These are phyloP conservation scores for Champsocephalus esox DNA, from an alignment of 2,797 vertebrate species.

Conservation along the genomic window DNA sequence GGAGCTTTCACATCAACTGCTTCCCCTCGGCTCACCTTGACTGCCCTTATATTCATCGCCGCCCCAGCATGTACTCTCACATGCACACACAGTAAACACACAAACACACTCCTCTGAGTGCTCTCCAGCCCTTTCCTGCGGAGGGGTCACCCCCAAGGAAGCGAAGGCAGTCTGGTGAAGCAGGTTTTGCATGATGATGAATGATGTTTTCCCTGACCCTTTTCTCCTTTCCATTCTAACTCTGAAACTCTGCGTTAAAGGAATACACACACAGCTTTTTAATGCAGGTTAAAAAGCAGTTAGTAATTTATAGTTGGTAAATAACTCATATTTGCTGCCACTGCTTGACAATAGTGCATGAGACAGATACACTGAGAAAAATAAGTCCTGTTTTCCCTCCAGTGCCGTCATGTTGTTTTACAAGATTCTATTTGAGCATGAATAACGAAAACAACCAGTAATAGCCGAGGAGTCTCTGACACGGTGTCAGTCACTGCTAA, in stretches of 20 bases:
- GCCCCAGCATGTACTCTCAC: slow-evolving; percentile 43
- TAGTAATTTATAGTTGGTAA: neutral
- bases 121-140: slow-evolving; percentile 24
- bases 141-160: slow-evolving; percentile 55
- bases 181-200: slow-evolving; percentile 58
- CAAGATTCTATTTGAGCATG: no score
- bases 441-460: no score
- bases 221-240: neutral
- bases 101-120: slow-evolving; percentile 26
- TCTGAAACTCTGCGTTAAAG: neutral
- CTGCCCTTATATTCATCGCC: slow-evolving; percentile 64
- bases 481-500: no score
- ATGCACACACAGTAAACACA: slow-evolving; percentile 37
- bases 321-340: no score
- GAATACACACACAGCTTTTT: slow-evolving; percentile 6
- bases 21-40: slow-evolving; percentile 66
- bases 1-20: slow-evolving; percentile 43
- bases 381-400: no score
- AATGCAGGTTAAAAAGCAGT: neutral
- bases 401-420: no score
- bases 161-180: slow-evolving; percentile 25
- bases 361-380: no score
- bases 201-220: slow-evolving; percentile 45
- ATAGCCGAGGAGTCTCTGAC: no score
- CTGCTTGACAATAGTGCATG: no score